Conservation (phyloP, 1,140 invertebrate species). For the Drosophila prosaltans region DNA sequence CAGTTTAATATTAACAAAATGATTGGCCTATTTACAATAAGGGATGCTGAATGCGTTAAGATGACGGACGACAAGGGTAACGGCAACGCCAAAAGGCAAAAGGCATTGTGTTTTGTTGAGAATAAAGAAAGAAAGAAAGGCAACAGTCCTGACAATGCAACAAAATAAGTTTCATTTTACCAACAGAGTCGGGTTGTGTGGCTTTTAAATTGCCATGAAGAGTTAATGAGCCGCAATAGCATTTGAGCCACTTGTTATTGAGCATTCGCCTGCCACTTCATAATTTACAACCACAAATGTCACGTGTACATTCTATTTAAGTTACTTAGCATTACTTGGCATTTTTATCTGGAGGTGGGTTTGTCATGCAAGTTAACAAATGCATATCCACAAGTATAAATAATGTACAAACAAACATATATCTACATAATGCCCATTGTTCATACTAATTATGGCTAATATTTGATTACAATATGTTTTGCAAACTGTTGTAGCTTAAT, state of each 20-base stretch:
- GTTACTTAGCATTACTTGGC: slow-evolving; percentile 71
- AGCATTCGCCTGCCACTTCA: slow-evolving; percentile 46
- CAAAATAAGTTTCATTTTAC: slow-evolving; percentile 23
- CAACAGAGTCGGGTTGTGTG: slow-evolving; percentile 37
- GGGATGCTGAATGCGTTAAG: slow-evolving; percentile 52
- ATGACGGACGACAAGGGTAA: slow-evolving; percentile 7
- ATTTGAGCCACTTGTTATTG: slow-evolving; percentile 48
- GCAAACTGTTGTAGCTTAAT: too few species aligned
- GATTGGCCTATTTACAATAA: slow-evolving; percentile 63
- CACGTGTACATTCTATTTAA: slow-evolving; percentile 70
- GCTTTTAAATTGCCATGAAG: slow-evolving; percentile 58
- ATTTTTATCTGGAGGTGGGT: slow-evolving; percentile 43
- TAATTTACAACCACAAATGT: slow-evolving; percentile 72
- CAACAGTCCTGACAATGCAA: slow-evolving; percentile 27
- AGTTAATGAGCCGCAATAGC: slow-evolving; percentile 75
- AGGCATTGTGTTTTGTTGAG: slow-evolving; percentile 13
- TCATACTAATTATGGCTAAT: background rate
- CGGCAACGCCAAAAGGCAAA: background rate
- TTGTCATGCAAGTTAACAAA: slow-evolving; percentile 27
- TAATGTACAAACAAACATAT: slow-evolving; percentile 10
- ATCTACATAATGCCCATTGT: slow-evolving; percentile 1
- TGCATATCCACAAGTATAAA: slow-evolving; percentile 32
- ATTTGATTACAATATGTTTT: background rate
- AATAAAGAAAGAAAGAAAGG: slow-evolving; percentile 14
- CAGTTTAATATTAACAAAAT: slow-evolving; percentile 60